Evolutionary conservation across 2,888 invertebrate species (phyloP), one percentile per base, ranked within the genome.

Genomic region (Acheta domesticus): DNA sequence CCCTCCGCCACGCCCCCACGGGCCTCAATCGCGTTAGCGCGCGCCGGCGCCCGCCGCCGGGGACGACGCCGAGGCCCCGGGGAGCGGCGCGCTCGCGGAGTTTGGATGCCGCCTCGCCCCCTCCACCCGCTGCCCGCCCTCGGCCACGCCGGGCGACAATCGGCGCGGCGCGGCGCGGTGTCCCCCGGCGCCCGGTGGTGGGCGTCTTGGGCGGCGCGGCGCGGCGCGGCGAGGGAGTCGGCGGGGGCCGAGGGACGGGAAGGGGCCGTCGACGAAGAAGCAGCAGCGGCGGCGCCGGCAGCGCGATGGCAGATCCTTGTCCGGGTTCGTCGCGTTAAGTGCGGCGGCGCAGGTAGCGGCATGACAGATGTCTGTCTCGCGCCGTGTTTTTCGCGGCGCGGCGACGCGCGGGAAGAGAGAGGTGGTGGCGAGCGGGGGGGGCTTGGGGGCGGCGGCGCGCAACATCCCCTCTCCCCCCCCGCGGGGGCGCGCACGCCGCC

Each of bases 351-450:
- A 62, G 36, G 36, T 36, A 36, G 14, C 62, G 16, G 16, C 14
- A 62, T 62, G 62, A 62, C 62, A 62, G 62, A 62, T 62, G 62
- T 14, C 62, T 62, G 62, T 62, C 62, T 62, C n/a, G 62, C 62
- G 62, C 62, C 62, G 62, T 62, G 12, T 62, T 62, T 62, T 62
- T 62, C 62, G 62, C 62, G 62, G 62, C 16, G n/a, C 5, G 16
- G 62, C 3, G 14, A 2, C 14, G 4, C 62, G 11, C 4, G 2
- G 62, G 8, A n/a, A n/a, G n/a, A 14, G 1, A 14, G n/a, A 3
- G 11, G 62, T 2, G 16, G 62, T 8, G 16, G 62, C n/a, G n/a
- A 0, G 62, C 14, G 11, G n/a, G 16, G 62, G 16, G 16, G 14
- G 4, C n/a, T n/a, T n/a, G 62, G 62, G 11, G 62, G 62, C 14